Conservation (phyloP, 1,140 invertebrate species). For the Drosophila murphyi region DNA sequence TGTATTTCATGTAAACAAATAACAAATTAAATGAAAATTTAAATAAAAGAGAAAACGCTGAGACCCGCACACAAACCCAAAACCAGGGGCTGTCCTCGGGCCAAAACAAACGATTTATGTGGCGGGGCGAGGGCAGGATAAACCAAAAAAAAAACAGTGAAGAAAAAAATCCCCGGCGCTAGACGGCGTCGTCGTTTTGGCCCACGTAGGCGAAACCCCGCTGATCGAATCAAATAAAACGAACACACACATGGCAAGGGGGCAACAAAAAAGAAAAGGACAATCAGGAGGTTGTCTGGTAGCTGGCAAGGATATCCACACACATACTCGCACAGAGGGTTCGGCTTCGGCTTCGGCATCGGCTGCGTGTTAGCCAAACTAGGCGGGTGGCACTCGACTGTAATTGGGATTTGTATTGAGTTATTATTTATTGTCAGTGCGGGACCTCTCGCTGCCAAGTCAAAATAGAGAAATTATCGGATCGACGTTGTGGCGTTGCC, state of each 20-base stretch:
- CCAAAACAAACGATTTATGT: conserved; percentile 75
- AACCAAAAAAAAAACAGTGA: conserved; percentile 61
- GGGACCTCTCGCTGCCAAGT: conserved; percentile 30
- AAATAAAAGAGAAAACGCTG: conserved; percentile 62
- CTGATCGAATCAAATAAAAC: conserved; percentile 83
- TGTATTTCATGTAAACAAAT: conserved; percentile 82
- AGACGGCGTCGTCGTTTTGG: conserved; percentile 59
- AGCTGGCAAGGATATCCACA: conserved; percentile 64
- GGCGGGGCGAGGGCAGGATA: conserved; percentile 63
- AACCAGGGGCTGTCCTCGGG: conserved; percentile 26
- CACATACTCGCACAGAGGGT: conserved; percentile 39
- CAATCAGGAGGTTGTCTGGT: conserved; percentile 72
- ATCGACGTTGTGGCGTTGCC: conserved; percentile 34
- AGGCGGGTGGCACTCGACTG: conserved; percentile 77
- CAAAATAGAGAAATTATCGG: conserved; percentile 82
- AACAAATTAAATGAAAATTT: conserved; percentile 84
- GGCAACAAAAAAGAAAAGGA: conserved; percentile 53
- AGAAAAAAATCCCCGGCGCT: conserved; percentile 43
- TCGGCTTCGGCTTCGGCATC: conserved; percentile 35
- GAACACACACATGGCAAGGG: conserved; percentile 54
- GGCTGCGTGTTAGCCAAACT: conserved; percentile 36
- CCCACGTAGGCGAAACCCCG: conserved; percentile 80
- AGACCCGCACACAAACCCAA: conserved; percentile 35
- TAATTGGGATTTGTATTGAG: conserved; percentile 84
- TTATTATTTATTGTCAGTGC: conserved; percentile 79